These are phyloP conservation scores for Hipparchia semele DNA, from an alignment of 2,888 invertebrate species.

Conservation along the genomic window DNA sequence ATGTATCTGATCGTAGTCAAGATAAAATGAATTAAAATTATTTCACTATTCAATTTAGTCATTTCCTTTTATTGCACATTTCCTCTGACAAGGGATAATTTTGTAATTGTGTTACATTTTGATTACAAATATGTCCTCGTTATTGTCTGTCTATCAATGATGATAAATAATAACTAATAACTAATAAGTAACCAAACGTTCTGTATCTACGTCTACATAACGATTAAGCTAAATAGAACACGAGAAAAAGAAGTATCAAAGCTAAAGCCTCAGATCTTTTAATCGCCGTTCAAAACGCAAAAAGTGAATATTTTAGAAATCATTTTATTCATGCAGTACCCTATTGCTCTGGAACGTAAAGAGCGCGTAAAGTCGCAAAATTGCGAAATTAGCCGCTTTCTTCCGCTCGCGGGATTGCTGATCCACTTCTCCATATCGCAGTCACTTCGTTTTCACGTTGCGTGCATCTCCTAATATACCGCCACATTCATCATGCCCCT, in stretches of 20 bases:
- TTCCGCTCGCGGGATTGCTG: conserved; percentile 38
- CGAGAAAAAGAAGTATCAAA: background rate
- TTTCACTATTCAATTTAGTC: too few species aligned
- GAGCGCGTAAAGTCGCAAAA: conserved; percentile 42
- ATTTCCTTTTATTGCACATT: too few species aligned
- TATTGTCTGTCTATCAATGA: too few species aligned
- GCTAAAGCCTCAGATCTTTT: background rate
- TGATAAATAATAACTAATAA: too few species aligned
- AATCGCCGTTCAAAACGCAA: background rate
- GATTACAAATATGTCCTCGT: too few species aligned
- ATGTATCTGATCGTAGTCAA: too few species aligned
- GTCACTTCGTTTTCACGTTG: conserved; percentile 34
- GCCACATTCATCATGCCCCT: conserved; percentile 40
- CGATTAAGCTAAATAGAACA: background rate
- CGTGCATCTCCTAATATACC: conserved; percentile 36
- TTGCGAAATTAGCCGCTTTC: conserved; percentile 43
- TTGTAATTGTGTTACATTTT: too few species aligned
- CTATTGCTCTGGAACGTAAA: conserved; percentile 31
- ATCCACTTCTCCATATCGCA: conserved; percentile 43
- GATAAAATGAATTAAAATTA: too few species aligned
- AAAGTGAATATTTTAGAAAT: conserved; percentile 11
- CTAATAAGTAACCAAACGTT: too few species aligned
- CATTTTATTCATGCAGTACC: conserved; percentile 15
- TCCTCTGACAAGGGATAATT: too few species aligned
- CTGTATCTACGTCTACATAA: background rate